phyloP scores from a whole-genome alignment of 2,888 invertebrate genomes.

The Machimus atricapillus region DNA sequence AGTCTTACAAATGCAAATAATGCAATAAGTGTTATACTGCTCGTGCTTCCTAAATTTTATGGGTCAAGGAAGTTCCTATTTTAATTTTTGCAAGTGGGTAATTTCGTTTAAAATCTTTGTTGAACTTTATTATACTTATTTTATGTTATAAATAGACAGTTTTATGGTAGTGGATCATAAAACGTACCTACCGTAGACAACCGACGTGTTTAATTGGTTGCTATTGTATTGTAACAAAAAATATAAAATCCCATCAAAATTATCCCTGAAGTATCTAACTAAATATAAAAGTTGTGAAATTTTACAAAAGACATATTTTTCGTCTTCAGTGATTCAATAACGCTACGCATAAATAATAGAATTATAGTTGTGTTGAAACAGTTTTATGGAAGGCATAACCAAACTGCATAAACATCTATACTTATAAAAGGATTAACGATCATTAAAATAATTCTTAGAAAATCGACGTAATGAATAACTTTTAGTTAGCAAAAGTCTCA shows the following conservation, averaged over 20 bases:
- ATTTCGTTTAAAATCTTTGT: not conserved
- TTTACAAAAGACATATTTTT: too few relatives aligned
- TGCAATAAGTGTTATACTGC: not conserved
- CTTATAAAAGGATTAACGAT: not conserved
- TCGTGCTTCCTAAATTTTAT: not conserved
- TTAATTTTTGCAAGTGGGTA: not conserved
- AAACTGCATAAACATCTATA: not conserved
- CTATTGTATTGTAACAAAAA: too few relatives aligned
- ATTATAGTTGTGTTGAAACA: not conserved
- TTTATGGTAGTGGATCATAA: too few relatives aligned
- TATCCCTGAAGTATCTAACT: too few relatives aligned
- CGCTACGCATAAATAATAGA: not conserved
- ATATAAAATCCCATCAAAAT: too few relatives aligned
- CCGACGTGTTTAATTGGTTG: too few relatives aligned
- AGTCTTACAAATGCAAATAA: not conserved
- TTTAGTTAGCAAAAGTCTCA: not conserved
- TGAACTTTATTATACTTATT: not conserved
- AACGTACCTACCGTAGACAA: too few relatives aligned
- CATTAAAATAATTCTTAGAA: not conserved
- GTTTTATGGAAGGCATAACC: not conserved
- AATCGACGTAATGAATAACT: not conserved
- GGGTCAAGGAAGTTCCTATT: not conserved
- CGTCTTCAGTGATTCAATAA: not conserved
- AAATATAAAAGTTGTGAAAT: too few relatives aligned
- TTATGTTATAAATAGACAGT: not conserved